phyloP scores from a whole-genome alignment of 2,113 vertebrate genomes.

The Todiramphus chloris region DNA sequence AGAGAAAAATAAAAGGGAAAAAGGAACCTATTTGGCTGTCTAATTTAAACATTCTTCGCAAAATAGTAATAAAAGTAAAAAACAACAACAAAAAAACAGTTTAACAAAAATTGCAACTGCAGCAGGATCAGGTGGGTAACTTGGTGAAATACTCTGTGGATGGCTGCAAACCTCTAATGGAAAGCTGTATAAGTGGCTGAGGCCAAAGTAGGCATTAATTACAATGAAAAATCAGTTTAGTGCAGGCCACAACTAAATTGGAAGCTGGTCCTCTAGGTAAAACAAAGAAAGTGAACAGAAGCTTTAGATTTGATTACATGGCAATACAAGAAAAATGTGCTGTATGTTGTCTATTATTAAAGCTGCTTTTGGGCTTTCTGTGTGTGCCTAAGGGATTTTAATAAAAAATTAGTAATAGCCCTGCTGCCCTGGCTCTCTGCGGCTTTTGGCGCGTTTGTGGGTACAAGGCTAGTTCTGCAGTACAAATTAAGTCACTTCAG shows the following conservation, averaged over 20 bases:
- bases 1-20: constrained; percentile 60
- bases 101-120: constrained; percentile 72
- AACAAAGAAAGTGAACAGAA: constrained; percentile 84
- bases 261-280: constrained; percentile 87
- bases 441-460: constrained; percentile 67
- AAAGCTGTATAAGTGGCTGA: constrained; percentile 80
- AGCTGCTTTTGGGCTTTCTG: constrained; percentile 81
- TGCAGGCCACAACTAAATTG: constrained; percentile 83
- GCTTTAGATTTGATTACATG: constrained; percentile 85
- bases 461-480: constrained; percentile 64
- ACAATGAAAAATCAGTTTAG: constrained; percentile 90
- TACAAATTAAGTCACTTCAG: constrained; percentile 78
- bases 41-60: constrained; percentile 65
- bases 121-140: constrained; percentile 66
- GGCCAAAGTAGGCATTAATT: constrained; percentile 88
- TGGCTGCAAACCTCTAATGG: constrained; percentile 82
- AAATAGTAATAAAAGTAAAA: constrained; percentile 51
- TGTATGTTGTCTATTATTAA: constrained; percentile 85
- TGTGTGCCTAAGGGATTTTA: constrained; percentile 83
- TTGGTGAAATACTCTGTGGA: constrained; percentile 74
- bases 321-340: constrained; percentile 86
- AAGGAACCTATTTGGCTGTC: constrained; percentile 53
- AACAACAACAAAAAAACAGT: neutral
- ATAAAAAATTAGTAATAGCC: constrained; percentile 87
- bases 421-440: constrained; percentile 71